These are phyloP conservation scores for Dendrolimus pini DNA, from an alignment of 2,888 invertebrate genomes.

Conservation along the genomic window DNA sequence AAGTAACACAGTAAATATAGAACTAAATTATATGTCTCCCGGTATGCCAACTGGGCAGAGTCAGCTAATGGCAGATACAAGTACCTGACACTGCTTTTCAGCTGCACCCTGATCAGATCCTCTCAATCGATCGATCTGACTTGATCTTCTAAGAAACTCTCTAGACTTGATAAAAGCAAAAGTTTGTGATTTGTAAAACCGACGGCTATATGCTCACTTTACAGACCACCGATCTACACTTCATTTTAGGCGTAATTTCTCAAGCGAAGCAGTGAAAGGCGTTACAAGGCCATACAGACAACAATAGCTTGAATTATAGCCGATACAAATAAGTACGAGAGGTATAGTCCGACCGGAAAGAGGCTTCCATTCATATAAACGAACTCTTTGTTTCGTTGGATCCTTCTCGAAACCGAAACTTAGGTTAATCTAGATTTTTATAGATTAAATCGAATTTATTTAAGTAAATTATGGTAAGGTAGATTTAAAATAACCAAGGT, in stretches of 20 bases:
- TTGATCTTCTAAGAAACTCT: too few relatives aligned
- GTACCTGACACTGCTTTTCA: too few relatives aligned
- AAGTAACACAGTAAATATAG: too few relatives aligned
- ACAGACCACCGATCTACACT: conserved; percentile 4
- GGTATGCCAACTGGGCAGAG: too few relatives aligned
- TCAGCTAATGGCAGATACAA: too few relatives aligned
- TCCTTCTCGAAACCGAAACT: conserved; percentile 41
- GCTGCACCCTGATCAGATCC: too few relatives aligned
- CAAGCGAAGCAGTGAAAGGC: conserved; percentile 62
- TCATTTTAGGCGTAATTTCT: conserved; percentile 49
- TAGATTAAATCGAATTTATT: not conserved
- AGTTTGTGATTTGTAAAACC: too few relatives aligned
- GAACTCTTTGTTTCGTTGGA: conserved; percentile 47
- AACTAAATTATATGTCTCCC: too few relatives aligned
- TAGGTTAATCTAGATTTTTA: conserved; percentile 23
- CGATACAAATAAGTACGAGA: conserved; percentile 36
- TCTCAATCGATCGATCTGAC: too few relatives aligned
- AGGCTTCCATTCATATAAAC: conserved; percentile 52
- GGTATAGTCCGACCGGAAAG: conserved; percentile 44
- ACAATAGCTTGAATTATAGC: conserved; percentile 46
- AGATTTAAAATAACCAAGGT: too few relatives aligned
- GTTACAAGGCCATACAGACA: conserved; percentile 49
- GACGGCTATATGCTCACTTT: not conserved
- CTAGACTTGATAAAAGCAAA: too few relatives aligned
- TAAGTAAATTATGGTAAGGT: too few relatives aligned